Evolutionary conservation across 2,797 vertebrate species (phyloP), one percentile per base, ranked within the genome.

Genomic region (Enteromius trimaculatus): DNA sequence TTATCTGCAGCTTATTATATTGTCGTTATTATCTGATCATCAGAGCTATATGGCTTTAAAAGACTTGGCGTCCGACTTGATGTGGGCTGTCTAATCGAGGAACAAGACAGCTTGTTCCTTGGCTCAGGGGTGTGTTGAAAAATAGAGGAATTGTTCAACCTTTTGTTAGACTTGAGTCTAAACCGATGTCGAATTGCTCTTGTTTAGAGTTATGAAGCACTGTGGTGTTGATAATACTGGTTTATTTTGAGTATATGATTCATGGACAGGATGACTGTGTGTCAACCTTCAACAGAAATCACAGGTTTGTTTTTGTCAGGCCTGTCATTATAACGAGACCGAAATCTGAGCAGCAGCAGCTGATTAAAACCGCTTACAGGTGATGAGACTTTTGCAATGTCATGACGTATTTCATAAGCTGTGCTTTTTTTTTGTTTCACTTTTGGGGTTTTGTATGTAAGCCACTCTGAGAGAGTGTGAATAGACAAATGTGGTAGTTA

Each of bases 261-360:
- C 81, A 77, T 47, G 37, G 8, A 37, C 44, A 9, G 4, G 39
- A 53, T 23, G 60, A 13, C 49, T 55, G 72, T 75, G 80, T 77
- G 19, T 69, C 74, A 68, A 82, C 64, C 37, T 44, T 82, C 64
- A 77, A 77, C 37, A 34, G 13, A 83, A 69, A 83, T 68, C 64
- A 39, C 64, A 19, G 49, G 49, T 44, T 69, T 82, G 72, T 68
- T 76, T 74, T 76, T 58, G 44, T 66, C 21, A 76, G 81, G 81
- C 71, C 62, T 82, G 81, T 77, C 71, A 66, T 76, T 68, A 68
- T 34, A 76, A 82, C 11, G 23, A 37, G 31, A 23, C 68, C 42
- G 17, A 42, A 74, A 37, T 74, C 19, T 51, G 55, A 74, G 29
- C 68, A 39, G 42, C 26, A 39, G 44, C 31, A 21, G 9, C 10